These are phyloP conservation scores for Hoplodrina ambigua DNA, from an alignment of 2,888 invertebrate genomes.

Conservation along the genomic window DNA sequence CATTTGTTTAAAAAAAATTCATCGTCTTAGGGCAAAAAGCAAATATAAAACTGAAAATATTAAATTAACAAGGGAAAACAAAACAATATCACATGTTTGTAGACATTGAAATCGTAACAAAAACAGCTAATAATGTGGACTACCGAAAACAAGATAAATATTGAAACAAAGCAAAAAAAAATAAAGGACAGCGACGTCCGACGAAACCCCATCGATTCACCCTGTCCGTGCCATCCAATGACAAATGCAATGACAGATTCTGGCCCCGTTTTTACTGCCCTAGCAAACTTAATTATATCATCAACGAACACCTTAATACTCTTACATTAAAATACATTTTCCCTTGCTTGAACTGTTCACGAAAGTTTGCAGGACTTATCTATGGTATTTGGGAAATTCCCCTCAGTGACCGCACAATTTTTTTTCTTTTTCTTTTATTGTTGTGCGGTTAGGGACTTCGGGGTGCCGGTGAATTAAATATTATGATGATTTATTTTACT, in stretches of 20 bases:
- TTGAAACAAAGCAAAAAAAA: constrained; percentile 58
- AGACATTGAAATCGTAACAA: constrained; percentile 1
- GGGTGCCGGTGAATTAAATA: constrained; percentile 42
- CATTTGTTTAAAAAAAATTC: neutral
- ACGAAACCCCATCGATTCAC: constrained; percentile 65
- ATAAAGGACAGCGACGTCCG: constrained; percentile 51
- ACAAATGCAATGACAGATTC: constrained; percentile 75
- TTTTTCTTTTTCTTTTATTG: constrained; percentile 62
- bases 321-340: constrained; percentile 42
- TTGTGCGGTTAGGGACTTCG: constrained; percentile 52
- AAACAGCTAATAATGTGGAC: constrained; percentile 23
- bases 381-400: constrained; percentile 69
- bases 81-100: neutral
- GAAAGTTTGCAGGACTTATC: constrained; percentile 57
- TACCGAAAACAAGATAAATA: constrained; percentile 57
- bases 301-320: constrained; percentile 30
- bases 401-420: constrained; percentile 64
- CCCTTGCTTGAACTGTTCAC: constrained; percentile 14
- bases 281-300: constrained; percentile 30
- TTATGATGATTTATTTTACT: constrained; percentile 54
- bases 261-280: constrained; percentile 60
- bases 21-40: constrained; percentile 2
- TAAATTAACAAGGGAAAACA: neutral
- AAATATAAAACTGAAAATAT: too few species aligned
- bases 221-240: constrained; percentile 66